A percentile compares a stretch with the other conserved stretches of the same genome.
Conservation (phyloP, 2,888 invertebrate genomes). For the Scaptomyza cyrtandrae region DNA sequence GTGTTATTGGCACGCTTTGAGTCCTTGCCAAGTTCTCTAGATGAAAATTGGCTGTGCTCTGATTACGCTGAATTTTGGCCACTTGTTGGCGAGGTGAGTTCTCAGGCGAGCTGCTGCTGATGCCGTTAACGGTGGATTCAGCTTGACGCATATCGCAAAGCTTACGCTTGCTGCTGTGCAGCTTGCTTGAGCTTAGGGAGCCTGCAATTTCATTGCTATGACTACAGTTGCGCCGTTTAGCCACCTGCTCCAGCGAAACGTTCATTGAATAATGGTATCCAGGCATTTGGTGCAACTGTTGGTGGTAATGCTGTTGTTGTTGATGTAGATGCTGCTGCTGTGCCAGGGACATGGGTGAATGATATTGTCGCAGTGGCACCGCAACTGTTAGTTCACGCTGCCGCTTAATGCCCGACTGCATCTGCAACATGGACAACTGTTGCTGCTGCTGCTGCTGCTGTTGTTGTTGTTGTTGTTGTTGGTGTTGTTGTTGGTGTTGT, state of each 20-base stretch:
- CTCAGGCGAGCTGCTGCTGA: conserved; percentile 50
- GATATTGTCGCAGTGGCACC: conserved; percentile 51
- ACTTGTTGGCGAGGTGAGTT: conserved; percentile 44
- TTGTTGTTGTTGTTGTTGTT: conserved; percentile 1
- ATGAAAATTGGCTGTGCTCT: conserved; percentile 27
- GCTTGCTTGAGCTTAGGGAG: conserved; percentile 83
- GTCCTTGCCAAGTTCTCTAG: conserved; percentile 44
- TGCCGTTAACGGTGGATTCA: conserved; percentile 25
- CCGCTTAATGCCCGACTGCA: conserved; percentile 68
- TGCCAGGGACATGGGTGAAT: conserved; percentile 27
- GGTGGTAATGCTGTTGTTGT: conserved; percentile 26
- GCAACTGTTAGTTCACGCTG: conserved; percentile 75
- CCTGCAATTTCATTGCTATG: conserved; percentile 83
- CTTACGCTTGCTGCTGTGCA: conserved; percentile 74
- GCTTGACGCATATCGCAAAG: conserved; percentile 50
- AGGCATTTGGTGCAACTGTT: conserved; percentile 29
- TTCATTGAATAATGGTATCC: conserved; percentile 17
- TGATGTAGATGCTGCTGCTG: conserved; percentile 25
- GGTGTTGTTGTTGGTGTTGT: conserved; percentile 13
- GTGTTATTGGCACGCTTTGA: conserved; percentile 55
- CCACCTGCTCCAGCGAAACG: conserved; percentile 70
- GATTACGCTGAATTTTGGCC: conserved; percentile 68
- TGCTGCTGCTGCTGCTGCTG: no score
- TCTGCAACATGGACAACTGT: conserved; percentile 29
- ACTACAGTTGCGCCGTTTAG: conserved; percentile 81